A percentile compares a stretch with the other conserved stretches of the same genome.
phyloP scores from a whole-genome alignment of 2,113 vertebrate species.

The Melanerpes formicivorus region DNA sequence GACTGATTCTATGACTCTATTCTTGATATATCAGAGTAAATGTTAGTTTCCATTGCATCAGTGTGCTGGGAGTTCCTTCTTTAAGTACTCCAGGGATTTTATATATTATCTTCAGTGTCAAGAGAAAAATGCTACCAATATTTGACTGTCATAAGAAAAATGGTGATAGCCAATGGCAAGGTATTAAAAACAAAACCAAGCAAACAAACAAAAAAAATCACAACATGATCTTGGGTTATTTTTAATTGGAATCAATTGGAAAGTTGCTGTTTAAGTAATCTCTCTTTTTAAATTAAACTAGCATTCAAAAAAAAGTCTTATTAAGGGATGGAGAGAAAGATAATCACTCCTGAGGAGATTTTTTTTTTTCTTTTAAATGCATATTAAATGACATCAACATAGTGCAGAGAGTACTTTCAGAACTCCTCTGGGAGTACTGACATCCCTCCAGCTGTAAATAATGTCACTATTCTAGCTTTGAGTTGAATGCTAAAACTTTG shows the following conservation, averaged over 20 bases:
- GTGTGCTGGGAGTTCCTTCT: not conserved
- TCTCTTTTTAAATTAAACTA: conserved; percentile 27
- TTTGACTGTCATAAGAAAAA: conserved; percentile 24
- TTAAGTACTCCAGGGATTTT: conserved; percentile 15
- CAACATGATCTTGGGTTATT: conserved; percentile 22
- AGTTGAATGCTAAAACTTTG: not conserved
- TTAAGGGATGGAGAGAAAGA: not conserved
- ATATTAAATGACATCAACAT: conserved; percentile 2
- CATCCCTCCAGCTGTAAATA: conserved; percentile 5
- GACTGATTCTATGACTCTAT: no score
- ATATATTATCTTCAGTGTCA: not conserved
- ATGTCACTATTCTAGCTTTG: conserved; percentile 26
- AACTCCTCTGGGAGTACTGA: conserved; percentile 14
- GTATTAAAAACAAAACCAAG: conserved; percentile 3
- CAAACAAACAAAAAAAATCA: no score
- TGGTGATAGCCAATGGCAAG: not conserved
- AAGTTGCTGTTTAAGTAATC: conserved; percentile 30
- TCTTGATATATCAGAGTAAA: conserved; percentile 27
- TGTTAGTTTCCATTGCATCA: conserved; percentile 31
- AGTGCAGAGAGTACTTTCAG: conserved; percentile 2
- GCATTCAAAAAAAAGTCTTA: not conserved
- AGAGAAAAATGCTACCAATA: conserved; percentile 2
- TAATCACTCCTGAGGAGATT: not conserved
- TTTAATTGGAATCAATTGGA: conserved; percentile 58
- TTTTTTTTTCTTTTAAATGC: conserved; percentile 30